Evolutionary conservation across 1,140 invertebrate genomes (phyloP), one percentile per base, ranked within the genome.

Genomic region (Chrysopa pallens): DNA sequence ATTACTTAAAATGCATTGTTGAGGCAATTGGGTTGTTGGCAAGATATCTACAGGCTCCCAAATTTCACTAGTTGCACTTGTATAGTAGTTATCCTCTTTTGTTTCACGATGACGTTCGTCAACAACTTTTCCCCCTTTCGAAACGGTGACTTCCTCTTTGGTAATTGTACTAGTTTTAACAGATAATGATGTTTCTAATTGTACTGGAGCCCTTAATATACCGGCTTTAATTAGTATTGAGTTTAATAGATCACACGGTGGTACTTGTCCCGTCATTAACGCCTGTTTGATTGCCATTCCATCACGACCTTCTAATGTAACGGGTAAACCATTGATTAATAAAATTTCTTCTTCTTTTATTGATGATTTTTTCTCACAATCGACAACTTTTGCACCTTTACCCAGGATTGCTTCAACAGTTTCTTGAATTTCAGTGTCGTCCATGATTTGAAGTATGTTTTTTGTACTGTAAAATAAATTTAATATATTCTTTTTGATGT

Each of bases 341-440:
- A 84, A 58, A 43, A 82, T 72, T 59, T 84, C 80, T 52, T 82
- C 77, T 58, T 81, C 76, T 40, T 74, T 70, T 31, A 81, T 71
- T 36, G 70, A 72, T 2, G 76, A 79, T 43, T 77, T 78, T 46
- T 81, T 81, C 52, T 82, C 76, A 55, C 78, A 82, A 56, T 83
- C 80, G 36, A 83, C 69, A 40, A 84, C 76, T 60, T 78, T 76
- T 7, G 71, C 77, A 29, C 77, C 78, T 43, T 78, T 79, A 43
- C 80, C 80, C 40, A 82, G 71, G 39, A 84, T 73, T 42, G 78
- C 76, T 59, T 83, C 78, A 29, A 84, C 80, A 36, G 80, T 81
- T 48, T 78, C 80, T 52, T 81, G 78, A 42, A 83, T 79, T 57
- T 83, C 78, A 46, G 66, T 62, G 59, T 82, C 77, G 55, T 81